Conservation (phyloP, 2,797 vertebrate species). For the Clarias fuscus region DNA sequence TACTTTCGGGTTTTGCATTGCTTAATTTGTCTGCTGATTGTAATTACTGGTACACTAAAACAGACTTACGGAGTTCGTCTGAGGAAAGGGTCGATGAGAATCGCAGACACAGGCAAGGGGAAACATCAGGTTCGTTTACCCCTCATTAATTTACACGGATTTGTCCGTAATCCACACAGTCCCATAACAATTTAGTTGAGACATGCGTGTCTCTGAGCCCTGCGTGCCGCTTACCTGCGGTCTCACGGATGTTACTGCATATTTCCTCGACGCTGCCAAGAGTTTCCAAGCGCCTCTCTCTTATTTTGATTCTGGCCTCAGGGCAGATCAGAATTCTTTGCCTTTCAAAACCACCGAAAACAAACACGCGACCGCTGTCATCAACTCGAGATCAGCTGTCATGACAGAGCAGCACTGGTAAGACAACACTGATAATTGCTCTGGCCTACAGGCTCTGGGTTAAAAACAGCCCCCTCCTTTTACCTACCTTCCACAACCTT, state of each 20-base stretch:
- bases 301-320: slow-evolving; percentile 15
- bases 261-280: not conserved
- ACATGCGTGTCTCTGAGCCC: slow-evolving; percentile 16
- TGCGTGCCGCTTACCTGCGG: not conserved
- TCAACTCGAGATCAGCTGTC: slow-evolving; percentile 43
- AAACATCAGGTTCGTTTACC: not conserved
- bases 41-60: not conserved
- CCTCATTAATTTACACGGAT: not conserved
- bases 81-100: not conserved
- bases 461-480: slow-evolving; percentile 43
- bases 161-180: not conserved
- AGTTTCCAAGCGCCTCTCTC: slow-evolving; percentile 12
- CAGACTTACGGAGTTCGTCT: not conserved
- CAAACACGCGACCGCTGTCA: slow-evolving; percentile 52
- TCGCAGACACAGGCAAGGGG: no score
- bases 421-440: slow-evolving; percentile 48
- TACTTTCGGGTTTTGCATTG: not conserved
- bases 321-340: slow-evolving; percentile 48
- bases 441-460: slow-evolving; percentile 32
- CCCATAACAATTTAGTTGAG: not conserved
- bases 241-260: slow-evolving; percentile 8
- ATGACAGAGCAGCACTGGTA: slow-evolving; percentile 35
- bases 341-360: slow-evolving; percentile 49
- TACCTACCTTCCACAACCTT: slow-evolving; percentile 41
- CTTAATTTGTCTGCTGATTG: not conserved